Base-by-base conservation (phyloP, 1,140 invertebrate species). In the Pantala flavescens region DNA sequence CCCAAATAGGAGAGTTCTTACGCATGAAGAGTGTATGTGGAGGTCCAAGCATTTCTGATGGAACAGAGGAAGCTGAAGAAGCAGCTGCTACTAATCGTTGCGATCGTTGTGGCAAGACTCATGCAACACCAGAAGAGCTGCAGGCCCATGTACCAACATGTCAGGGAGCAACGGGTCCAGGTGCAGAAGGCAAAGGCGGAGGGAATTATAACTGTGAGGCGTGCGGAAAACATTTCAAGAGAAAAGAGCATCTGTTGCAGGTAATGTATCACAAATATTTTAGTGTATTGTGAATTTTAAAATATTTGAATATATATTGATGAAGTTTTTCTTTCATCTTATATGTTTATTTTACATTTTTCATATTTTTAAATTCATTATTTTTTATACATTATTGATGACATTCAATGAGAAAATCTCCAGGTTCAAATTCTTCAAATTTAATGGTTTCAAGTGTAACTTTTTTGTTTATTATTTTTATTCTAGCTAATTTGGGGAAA, bases 181-280 rank as follows among this genome's bases (percentile, higher is more conserved):
- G 21, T 36, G 72, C 72, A 43, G 1, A 72, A 24, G 71, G 23
- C 71, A 72, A 72, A 24, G 23, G 23, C 71, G 28, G 23, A 10
- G 71, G 23, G 71, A 72, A 24, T 23, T 72, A 24, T 24, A 72
- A 72, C 71, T 42, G 23, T 72, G 23, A 24, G 19, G 23, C 23
- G 23, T 24, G 71, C 71, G 23, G 23, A 19, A 24, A 24, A 72
- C 71, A 72, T 23, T 72, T 72, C 36, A 72, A 24, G n/a, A n/a
- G 71, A 75, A 86, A 86, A 82, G 87, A 88, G 77, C 87, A 89
- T 77, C 79, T 88, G 9, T 87, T 87, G 76, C 49, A 63, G 49
- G 49, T 63, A 63, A 19, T 16, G 3, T 3, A 21, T 63, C 49
- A 19, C 28, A 36, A 36, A 9, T 2, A 36, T 36, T 36, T 5